Evolutionary conservation across 2,113 vertebrate genomes (phyloP).

Genomic region (Catagonus wagneri): DNA sequence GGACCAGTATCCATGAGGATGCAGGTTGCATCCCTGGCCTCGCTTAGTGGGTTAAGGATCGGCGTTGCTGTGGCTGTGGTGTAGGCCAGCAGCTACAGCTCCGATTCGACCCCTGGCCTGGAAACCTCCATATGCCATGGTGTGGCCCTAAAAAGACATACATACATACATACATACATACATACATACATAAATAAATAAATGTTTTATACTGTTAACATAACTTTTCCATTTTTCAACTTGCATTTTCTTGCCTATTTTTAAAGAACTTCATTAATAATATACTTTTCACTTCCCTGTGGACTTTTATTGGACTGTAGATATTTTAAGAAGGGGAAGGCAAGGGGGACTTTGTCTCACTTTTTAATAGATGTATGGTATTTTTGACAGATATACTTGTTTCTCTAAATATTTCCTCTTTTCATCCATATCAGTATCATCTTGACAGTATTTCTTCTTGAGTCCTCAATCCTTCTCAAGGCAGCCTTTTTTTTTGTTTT

Average conservation of each 20-base stretch:
- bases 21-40: too few species aligned
- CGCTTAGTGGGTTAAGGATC: too few species aligned
- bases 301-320: background rate
- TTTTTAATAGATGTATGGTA: background rate
- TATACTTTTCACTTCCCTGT: background rate
- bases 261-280: background rate
- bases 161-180: too few species aligned
- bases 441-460: background rate
- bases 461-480: background rate
- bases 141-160: too few species aligned
- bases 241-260: background rate
- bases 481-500: background rate
- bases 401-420: background rate
- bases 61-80: too few species aligned
- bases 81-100: too few species aligned
- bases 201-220: background rate
- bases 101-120: too few species aligned
- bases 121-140: too few species aligned
- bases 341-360: background rate
- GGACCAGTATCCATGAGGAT: too few species aligned
- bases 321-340: background rate
- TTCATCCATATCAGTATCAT: background rate
- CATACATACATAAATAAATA: too few species aligned
- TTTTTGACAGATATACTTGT: background rate
- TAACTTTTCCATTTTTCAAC: background rate